Base-by-base conservation (phyloP, 2,113 vertebrate species). In the Collichthys lucidus region DNA sequence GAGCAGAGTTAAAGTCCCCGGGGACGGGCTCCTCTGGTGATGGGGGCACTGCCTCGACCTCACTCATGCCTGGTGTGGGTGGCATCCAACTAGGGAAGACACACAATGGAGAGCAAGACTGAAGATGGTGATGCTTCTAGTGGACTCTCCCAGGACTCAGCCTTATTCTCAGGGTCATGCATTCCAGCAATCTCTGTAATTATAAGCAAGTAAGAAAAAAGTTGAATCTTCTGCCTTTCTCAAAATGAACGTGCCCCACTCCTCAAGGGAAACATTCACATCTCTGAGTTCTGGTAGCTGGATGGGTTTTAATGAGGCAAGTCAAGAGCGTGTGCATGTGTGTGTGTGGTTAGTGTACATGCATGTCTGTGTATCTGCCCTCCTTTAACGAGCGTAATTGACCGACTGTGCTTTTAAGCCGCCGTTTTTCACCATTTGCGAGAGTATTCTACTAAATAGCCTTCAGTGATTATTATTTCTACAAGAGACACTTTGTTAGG, bases 301-400 rank as follows among this genome's bases (percentile, higher is more conserved):
- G 93, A 94, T 93, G 89, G 89, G 92, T 94, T 94, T 94, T 95
- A 95, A 95, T 94, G 94, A 95, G 94, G 92, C 93, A 93, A 94
- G 93, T 94, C 92, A 92, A 94, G 86, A 72, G 76, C 64, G 70
- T 84, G 74, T 67, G 67, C 68, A 40, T 63, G 73, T 53, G 69
- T 59, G 69, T 59, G 80, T 52, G 71, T 68, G 90, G 57, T 57
- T 80, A 69, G 75, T 79, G 88, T 69, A 87, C 85, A 87, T 82
- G 81, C 79, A 83, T 85, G 88, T 88, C 88, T 91, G 88, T 81
- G 74, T 89, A 85, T 90, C 89, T 89, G 90, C 89, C 93, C 93
- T 90, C 89, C 79, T 94, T 90, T 93, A 94, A 94, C 92, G 86
- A 94, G 90, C 83, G 79, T 94, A 94, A 94, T 94, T 95, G 94